A percentile compares a stretch with the other conserved stretches of the same genome.
Conservation (phyloP, 2,888 invertebrate species). For the Leucania comma region DNA sequence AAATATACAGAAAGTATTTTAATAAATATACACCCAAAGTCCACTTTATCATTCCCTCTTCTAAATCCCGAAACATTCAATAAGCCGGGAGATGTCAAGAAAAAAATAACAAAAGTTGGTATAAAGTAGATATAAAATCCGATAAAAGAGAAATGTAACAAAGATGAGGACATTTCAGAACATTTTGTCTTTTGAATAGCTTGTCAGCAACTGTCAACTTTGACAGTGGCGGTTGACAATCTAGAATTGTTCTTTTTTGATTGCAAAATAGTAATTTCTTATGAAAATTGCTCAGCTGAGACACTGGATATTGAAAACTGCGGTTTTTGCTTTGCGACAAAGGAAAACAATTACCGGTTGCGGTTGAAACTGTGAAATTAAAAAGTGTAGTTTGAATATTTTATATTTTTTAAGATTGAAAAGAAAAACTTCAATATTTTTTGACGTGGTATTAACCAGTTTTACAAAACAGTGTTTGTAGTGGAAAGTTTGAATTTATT, state of each 20-base stretch:
- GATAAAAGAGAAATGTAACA: conserved; percentile 54
- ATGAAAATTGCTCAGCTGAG: conserved; percentile 62
- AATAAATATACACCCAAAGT: conserved; percentile 33
- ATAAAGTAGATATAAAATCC: conserved; percentile 24
- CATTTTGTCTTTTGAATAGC: conserved; percentile 45
- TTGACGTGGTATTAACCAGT: neutral
- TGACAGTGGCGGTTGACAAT: conserved; percentile 55
- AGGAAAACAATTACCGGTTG: conserved; percentile 35
- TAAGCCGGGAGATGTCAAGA: conserved; percentile 27
- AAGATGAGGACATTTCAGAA: conserved; percentile 41
- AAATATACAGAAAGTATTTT: conserved; percentile 23
- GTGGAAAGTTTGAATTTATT: too few species aligned
- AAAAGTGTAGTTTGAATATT: conserved; percentile 30
- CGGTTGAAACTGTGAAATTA: conserved; percentile 21
- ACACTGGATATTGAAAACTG: conserved; percentile 46
- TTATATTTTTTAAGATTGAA: neutral
- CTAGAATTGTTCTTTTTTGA: conserved; percentile 57
- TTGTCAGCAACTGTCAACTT: conserved; percentile 59
- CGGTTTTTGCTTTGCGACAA: conserved; percentile 34
- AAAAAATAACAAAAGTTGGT: conserved; percentile 21
- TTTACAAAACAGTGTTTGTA: too few species aligned
- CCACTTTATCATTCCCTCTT: conserved; percentile 36
- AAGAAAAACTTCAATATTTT: neutral
- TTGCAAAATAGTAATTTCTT: conserved; percentile 62
- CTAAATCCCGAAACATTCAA: conserved; percentile 24